phyloP scores from a whole-genome alignment of 2,888 invertebrate genomes.

The Oscheius sp. region DNA sequence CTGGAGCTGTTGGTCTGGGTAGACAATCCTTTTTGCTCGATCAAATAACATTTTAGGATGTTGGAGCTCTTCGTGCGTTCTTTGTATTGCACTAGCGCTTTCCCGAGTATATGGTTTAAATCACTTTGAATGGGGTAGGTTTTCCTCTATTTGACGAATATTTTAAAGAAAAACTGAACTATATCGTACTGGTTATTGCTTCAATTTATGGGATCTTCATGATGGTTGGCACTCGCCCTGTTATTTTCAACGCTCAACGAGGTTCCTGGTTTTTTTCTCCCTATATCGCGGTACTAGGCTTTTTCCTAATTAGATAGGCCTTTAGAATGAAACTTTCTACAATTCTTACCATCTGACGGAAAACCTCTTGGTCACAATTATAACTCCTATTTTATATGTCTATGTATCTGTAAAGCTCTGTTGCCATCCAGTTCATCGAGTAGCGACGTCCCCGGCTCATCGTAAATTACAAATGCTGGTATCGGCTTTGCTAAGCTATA shows the following conservation, averaged over 20 bases:
- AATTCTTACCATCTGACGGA: not conserved
- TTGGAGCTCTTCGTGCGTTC: constrained; percentile 12
- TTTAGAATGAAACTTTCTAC: not conserved
- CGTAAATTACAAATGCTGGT: not conserved
- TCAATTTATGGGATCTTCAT: constrained; percentile 3
- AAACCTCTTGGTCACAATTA: not conserved
- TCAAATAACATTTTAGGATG: no score
- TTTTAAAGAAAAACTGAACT: no score
- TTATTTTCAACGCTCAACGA: constrained; percentile 10
- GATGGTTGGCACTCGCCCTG: constrained; percentile 1
- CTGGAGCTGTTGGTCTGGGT: constrained; percentile 23
- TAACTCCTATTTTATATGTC: not conserved
- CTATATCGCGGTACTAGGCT: constrained; percentile 2
- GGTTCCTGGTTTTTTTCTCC: constrained; percentile 18
- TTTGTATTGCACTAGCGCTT: not conserved
- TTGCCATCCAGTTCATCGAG: not conserved
- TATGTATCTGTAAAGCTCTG: not conserved
- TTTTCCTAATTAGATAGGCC: no score
- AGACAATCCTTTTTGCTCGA: not conserved
- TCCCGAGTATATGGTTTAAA: not conserved
- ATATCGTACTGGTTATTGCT: not conserved
- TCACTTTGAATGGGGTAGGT: constrained; percentile 10
- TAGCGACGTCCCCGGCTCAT: not conserved
- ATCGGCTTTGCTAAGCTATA: not conserved
- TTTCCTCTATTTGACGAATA: no score